Evolutionary conservation across 2,888 invertebrate genomes (phyloP), one percentile per base, ranked within the genome.

Genomic region (Amblyteles armatorius): DNA sequence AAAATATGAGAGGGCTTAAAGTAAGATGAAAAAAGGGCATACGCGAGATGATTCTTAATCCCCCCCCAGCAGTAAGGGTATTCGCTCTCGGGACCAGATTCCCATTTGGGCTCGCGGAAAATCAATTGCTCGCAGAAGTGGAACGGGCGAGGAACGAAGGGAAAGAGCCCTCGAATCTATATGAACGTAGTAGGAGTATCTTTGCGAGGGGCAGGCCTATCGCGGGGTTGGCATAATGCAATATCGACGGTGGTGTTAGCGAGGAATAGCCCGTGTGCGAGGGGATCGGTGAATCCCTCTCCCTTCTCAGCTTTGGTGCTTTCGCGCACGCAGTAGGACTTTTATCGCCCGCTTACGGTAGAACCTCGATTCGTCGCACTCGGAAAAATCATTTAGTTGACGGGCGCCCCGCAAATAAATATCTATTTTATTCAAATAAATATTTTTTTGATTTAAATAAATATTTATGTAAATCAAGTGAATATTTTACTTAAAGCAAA

Each of bases 121-220:
- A 85, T 85, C 85, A 85, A 85, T 85, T 85, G 83, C 80, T 76
- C 48, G 52, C 85, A 52, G 85, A 72, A 85, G 63, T 52, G 67
- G 71, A 79, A 73, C 65, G 82, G 83, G 72, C 52, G 77, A 73
- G 80, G 74, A 65, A 19, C 72, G 13, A 50, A 83, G 44, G 72
- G 72, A 69, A 33, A 1, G 78, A 22, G 55, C 63, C 55, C 44
- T 36, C 13, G 60, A 57, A 36, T 79, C 22, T 73, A 19, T 60
- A 40, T 33, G 55, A 26, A 52, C 52, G 76, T 29, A 79, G 65
- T 33, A 79, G 81, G 44, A 57, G 71, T 74, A 67, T 33, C 60
- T 33, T 63, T n/a, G 16, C 6, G 13, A 63, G 33, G 29, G 60
- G 16, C 5, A 33, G n/a, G 60, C 33, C 60, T 63, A 63, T 6